Evolutionary conservation across 2,797 vertebrate species (phyloP), one percentile per base, ranked within the genome.

Genomic region (Fringilla coelebs): DNA sequence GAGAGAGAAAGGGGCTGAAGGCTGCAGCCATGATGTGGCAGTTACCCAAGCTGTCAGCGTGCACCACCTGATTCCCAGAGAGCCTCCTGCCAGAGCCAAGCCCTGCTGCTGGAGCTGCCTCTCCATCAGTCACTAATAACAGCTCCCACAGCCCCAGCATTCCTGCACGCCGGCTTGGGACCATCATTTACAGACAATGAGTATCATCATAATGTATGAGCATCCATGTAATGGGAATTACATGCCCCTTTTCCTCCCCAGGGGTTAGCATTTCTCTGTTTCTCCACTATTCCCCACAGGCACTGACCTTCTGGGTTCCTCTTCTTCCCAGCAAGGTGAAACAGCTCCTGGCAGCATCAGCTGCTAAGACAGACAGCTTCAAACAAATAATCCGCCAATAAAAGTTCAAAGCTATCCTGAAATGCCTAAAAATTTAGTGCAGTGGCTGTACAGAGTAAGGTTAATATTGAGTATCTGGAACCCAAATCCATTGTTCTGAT

Each of bases 211-310:
- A 91, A 93, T 66, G 82, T 85, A 92, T 79, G 89, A 94, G 92
- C 73, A 77, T 57, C 90, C 94, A 85, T 78, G 88, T 80, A 94
- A 95, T 90, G 94, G 95, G 91, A 96, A 96, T 89, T 79, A 92
- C 86, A 76, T 84, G 89, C 77, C 92, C 94, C 93, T 80, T 75
- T 65, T 85, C 92, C 94, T 93, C 84, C 93, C 90, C 90, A 71
- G 74, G 88, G 89, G 67, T 79, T 55, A 79, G 86, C 36, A 16
- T 67, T 93, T 90, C 91, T 94, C 92, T 61, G 45, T 62, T 91
- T 75, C 75, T 51, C 84, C 57, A 36, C 90, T 72, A 18, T 67
- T 93, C 92, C 84, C 92, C 92, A 95, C 91, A 86, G 91, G 94
- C 93, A 85, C 66, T 86, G 93, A 94, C 89, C 93, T 90, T 89